These are phyloP conservation scores for Agrilus planipennis DNA, from an alignment of 1,140 invertebrate genomes.

Conservation along the genomic window DNA sequence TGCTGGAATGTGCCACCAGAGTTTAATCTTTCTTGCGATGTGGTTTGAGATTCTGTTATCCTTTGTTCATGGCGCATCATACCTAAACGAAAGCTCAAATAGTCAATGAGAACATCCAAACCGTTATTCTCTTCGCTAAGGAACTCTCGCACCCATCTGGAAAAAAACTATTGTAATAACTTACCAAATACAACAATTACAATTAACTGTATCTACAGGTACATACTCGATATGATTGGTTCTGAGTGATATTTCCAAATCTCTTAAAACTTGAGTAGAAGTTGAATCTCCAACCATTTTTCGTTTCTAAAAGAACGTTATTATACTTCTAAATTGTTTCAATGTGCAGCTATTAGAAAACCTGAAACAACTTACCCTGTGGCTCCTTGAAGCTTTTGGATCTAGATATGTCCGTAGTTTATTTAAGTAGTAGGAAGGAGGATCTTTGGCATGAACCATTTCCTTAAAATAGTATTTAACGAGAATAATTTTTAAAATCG, in stretches of 20 bases:
- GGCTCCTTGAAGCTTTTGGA: conserved; percentile 88
- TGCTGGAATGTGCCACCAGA: conserved; percentile 15
- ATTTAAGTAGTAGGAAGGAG: conserved; percentile 87
- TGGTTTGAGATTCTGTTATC: conserved; percentile 55
- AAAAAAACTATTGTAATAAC: conserved; percentile 6
- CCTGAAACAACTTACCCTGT: conserved; percentile 59
- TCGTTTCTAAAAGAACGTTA: conserved; percentile 87
- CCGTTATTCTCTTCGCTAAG: conserved; percentile 92
- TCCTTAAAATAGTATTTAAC: conserved; percentile 51
- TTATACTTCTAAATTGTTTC: background rate
- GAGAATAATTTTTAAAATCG: too few relatives aligned
- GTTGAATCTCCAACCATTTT: conserved; percentile 96
- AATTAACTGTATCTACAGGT: background rate
- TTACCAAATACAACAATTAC: background rate
- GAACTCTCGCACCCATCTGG: conserved; percentile 96
- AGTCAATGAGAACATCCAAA: conserved; percentile 92
- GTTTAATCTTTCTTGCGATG: conserved; percentile 54
- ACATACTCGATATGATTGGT: conserved; percentile 98
- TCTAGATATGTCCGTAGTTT: conserved; percentile 91
- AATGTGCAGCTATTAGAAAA: background rate
- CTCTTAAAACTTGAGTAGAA: conserved; percentile 93
- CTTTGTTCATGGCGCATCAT: conserved; percentile 85
- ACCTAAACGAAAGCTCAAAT: conserved; percentile 83
- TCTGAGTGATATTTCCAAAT: conserved; percentile 95
- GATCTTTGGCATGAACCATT: conserved; percentile 92